These are phyloP conservation scores for Exaiptasia diaphana DNA, from an alignment of 64 coral and sea anemone genomes.

Conservation along the genomic window DNA sequence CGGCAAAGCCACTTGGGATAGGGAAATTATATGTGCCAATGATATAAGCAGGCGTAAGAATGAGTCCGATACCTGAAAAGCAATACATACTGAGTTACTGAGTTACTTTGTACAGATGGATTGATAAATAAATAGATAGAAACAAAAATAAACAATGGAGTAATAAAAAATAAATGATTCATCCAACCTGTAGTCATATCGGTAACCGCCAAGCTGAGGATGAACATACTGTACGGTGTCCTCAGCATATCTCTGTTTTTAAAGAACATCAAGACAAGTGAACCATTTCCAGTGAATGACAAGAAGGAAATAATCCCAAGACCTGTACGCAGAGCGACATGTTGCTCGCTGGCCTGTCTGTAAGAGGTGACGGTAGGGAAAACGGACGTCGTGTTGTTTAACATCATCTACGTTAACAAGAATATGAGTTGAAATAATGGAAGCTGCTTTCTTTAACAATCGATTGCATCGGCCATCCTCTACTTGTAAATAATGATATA, in stretches of 20 bases:
- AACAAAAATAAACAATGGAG: not conserved
- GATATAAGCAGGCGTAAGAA: constrained; percentile 50
- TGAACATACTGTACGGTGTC: constrained; percentile 50
- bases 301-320: constrained; percentile 46
- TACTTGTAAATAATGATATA: no score
- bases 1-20: constrained; percentile 49
- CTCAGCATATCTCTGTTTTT: constrained; percentile 28
- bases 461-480: no score
- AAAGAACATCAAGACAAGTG: constrained; percentile 3
- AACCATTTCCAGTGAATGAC: constrained; percentile 35
- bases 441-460: no score
- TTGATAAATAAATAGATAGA: not conserved
- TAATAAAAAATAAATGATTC: no score
- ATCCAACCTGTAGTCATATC: constrained; percentile 34
- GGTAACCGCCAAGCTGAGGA: constrained; percentile 40
- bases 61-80: constrained; percentile 26
- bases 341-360: constrained; percentile 13
- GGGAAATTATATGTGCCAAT: constrained; percentile 51
- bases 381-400: not conserved
- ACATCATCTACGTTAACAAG: not conserved
- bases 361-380: not conserved
- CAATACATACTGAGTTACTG: not conserved
- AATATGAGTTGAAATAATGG: not conserved
- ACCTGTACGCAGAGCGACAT: constrained; percentile 29
- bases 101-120: not conserved